Percentiles rank a stretch among this genome's conserved stretches.
Evolutionary conservation across 2,888 invertebrate genomes (phyloP).

Genomic region (Hypomecis atomaria): DNA sequence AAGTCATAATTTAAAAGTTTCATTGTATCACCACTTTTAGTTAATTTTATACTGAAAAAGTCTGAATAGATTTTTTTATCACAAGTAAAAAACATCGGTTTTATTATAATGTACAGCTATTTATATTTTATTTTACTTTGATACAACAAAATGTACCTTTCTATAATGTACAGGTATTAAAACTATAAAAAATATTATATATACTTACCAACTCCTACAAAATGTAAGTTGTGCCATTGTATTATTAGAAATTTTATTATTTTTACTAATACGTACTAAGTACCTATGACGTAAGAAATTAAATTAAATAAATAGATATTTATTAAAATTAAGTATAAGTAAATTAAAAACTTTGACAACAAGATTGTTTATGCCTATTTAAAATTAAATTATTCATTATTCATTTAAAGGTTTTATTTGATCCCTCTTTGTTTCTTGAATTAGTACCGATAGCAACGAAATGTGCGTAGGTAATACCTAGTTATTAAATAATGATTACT

Average conservation of each 20-base stretch:
- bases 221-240: conserved; percentile 16
- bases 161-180: no score
- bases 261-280: conserved; percentile 6
- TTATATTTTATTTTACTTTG: no score
- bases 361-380: conserved; percentile 51
- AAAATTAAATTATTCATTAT: conserved; percentile 37
- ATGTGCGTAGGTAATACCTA: no score
- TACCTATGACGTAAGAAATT: background rate
- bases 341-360: conserved; percentile 59
- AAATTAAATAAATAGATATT: conserved; percentile 16
- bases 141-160: no score
- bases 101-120: no score
- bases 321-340: conserved; percentile 22
- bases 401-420: conserved; percentile 7
- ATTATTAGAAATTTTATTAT: conserved; percentile 13
- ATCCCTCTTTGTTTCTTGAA: background rate
- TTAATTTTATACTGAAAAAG: no score
- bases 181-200: background rate
- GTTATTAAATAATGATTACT: no score
- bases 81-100: no score
- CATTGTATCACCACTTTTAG: no score
- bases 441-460: background rate
- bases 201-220: background rate
- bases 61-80: no score
- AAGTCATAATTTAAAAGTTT: no score